Evolutionary conservation across 1,140 invertebrate species (phyloP).

Genomic region (Sitodiplosis mosellana): DNA sequence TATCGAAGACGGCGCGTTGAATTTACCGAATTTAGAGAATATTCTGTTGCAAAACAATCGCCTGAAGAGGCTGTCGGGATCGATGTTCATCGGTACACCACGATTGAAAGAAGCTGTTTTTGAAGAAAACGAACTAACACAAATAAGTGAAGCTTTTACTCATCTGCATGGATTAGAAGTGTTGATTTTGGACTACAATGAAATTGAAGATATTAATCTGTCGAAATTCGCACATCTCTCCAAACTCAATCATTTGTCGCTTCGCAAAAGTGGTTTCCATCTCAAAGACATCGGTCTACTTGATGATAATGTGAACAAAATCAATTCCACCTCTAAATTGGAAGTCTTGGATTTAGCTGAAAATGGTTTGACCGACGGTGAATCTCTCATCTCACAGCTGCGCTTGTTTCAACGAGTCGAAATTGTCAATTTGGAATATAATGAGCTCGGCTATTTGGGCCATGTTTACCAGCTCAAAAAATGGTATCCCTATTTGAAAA

Average conservation of each 20-base stretch:
- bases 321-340: neutral
- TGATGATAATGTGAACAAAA: neutral
- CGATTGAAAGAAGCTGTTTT: neutral
- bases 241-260: neutral
- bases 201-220: neutral
- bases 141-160: neutral
- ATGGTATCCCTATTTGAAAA: too few species aligned
- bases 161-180: neutral
- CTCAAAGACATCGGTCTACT: too few species aligned
- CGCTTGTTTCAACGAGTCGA: too few species aligned
- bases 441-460: too few species aligned
- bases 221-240: neutral
- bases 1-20: neutral
- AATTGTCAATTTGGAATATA: too few species aligned
- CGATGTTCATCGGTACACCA: neutral
- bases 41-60: neutral
- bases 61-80: neutral
- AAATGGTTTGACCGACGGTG: neutral
- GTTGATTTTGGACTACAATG: neutral
- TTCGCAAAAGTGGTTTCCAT: neutral
- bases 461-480: too few species aligned
- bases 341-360: neutral
- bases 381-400: neutral
- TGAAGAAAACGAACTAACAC: neutral
- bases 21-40: neutral